Conservation (phyloP, 2,113 vertebrate species). For the Notiomystis cincta region DNA sequence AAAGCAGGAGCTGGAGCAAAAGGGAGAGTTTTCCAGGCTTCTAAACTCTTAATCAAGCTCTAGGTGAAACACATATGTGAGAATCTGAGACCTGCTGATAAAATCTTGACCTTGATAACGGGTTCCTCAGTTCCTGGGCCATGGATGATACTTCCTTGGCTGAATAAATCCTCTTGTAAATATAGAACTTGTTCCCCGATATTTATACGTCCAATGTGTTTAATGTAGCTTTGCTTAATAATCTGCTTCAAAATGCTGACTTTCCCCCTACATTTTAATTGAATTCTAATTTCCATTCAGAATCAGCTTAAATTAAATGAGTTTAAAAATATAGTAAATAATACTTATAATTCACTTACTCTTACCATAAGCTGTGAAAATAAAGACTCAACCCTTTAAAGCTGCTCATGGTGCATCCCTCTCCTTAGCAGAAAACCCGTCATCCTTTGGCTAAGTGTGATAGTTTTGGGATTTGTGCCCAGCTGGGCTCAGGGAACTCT, state of each 20-base stretch:
- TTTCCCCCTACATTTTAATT: not conserved
- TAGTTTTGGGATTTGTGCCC: not conserved
- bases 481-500: not conserved
- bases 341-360: not conserved
- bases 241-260: slow-evolving; percentile 12
- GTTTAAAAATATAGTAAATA: slow-evolving; percentile 37
- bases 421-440: rapidly evolving
- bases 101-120: slow-evolving; percentile 36
- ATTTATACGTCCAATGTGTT: not conserved
- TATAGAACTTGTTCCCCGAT: not conserved
- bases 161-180: slow-evolving; percentile 4
- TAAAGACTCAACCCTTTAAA: not conserved
- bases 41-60: slow-evolving; percentile 42
- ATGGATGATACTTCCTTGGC: not conserved
- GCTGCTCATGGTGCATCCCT: not conserved
- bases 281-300: slow-evolving; percentile 29
- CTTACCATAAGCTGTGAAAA: not conserved
- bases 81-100: slow-evolving; percentile 1
- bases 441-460: not conserved
- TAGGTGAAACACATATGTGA: not conserved
- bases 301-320: slow-evolving; percentile 6
- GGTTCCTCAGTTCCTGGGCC: not conserved
- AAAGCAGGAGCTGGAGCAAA: slow-evolving; percentile 12
- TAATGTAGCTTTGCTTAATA: slow-evolving; percentile 14
- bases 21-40: slow-evolving; percentile 36